Conservation (phyloP, 1,140 invertebrate species). For the Chlorops oryzae region DNA sequence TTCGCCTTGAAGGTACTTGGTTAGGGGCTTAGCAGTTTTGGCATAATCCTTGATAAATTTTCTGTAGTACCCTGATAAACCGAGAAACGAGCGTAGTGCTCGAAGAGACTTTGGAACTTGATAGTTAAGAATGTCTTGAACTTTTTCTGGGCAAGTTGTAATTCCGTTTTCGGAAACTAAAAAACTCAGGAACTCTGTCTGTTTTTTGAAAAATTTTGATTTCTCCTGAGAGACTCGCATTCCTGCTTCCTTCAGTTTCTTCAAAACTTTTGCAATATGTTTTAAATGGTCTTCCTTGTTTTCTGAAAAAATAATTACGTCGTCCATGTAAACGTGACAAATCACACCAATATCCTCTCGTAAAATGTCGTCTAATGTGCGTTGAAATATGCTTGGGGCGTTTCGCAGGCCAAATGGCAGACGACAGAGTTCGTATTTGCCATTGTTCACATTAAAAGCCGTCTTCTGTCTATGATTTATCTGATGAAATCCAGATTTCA, state of each 20-base stretch:
- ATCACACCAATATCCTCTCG: slow-evolving; percentile 10
- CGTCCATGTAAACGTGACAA: slow-evolving; percentile 15
- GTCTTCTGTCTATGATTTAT: too few species aligned
- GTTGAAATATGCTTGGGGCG: slow-evolving; percentile 11
- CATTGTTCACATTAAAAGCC: too few species aligned
- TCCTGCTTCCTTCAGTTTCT: slow-evolving; percentile 29
- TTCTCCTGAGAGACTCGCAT: slow-evolving; percentile 49
- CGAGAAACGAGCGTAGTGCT: slow-evolving; percentile 17
- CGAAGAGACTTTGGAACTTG: slow-evolving; percentile 9
- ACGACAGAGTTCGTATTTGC: too few species aligned
- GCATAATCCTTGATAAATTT: slow-evolving; percentile 17
- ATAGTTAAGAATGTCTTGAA: slow-evolving; percentile 19
- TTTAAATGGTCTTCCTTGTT: slow-evolving; percentile 6
- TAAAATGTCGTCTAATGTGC: slow-evolving; percentile 9
- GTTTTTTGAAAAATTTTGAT: slow-evolving; percentile 41
- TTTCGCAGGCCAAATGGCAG: too few species aligned
- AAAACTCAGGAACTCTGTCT: slow-evolving; percentile 18
- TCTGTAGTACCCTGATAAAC: slow-evolving; percentile 16
- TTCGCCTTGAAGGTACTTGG: slow-evolving; percentile 7
- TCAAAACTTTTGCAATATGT: slow-evolving; percentile 9
- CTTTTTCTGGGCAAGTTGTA: slow-evolving; percentile 18
- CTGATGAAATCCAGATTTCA: slow-evolving; percentile 7
- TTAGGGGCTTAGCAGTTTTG: slow-evolving; percentile 12
- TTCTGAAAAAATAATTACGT: slow-evolving; percentile 13
- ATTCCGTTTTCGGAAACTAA: slow-evolving; percentile 12